Percentiles rank a stretch among this genome's conserved stretches.
These are phyloP conservation scores for Trachythela sp. DNA, from an alignment of 64 coral and sea anemone genomes.

Conservation along the genomic window DNA sequence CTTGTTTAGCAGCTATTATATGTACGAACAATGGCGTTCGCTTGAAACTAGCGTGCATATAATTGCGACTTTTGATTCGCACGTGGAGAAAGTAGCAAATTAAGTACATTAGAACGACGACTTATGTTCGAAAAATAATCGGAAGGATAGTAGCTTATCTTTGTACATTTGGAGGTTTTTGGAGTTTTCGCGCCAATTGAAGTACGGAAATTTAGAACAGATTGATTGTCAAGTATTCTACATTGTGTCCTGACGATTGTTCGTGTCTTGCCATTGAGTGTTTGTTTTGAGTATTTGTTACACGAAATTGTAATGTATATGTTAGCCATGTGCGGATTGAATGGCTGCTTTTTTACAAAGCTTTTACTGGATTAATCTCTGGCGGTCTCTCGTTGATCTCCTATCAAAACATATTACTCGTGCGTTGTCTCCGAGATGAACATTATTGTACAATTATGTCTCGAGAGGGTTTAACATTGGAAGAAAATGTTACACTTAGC, in stretches of 20 bases:
- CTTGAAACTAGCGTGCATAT: background rate
- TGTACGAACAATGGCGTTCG: background rate
- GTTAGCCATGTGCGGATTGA: background rate
- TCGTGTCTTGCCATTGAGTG: background rate
- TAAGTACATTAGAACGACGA: no score
- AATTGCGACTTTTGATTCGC: background rate
- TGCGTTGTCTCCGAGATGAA: background rate
- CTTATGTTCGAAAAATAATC: background rate
- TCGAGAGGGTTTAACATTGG: background rate
- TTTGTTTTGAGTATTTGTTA: background rate
- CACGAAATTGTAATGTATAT: background rate
- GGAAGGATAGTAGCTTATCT: background rate
- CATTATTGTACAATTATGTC: background rate
- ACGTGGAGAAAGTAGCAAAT: constrained; percentile 4
- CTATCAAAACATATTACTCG: background rate
- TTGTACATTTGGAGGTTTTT: background rate
- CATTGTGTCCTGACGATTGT: background rate
- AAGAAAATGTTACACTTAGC: background rate
- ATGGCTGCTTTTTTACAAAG: background rate
- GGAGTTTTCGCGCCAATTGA: background rate
- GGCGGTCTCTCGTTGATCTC: background rate
- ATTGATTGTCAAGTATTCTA: background rate
- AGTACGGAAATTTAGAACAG: background rate
- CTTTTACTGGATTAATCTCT: background rate
- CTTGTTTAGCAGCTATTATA: background rate